Conservation (phyloP, 2,888 invertebrate species). For the Ceraclea dissimilis region DNA sequence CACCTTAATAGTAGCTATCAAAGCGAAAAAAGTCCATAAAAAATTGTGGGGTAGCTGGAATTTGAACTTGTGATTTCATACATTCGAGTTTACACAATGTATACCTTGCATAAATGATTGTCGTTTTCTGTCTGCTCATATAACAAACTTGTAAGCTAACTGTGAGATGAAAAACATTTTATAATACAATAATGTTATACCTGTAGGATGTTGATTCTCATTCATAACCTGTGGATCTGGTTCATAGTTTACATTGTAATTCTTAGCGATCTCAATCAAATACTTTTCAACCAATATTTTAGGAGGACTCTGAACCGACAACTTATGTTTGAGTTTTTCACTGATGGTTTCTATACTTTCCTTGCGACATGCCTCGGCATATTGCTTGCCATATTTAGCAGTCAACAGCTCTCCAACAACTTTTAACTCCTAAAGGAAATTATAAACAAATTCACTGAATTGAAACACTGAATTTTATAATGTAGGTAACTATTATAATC, state of each 20-base stretch:
- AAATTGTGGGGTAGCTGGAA: too few species aligned
- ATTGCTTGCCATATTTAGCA: conserved; percentile 89
- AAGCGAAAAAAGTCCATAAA: too few species aligned
- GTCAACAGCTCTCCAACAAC: conserved; percentile 83
- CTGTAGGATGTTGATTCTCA: conserved; percentile 50
- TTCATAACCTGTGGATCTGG: conserved; percentile 90
- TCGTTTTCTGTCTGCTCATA: too few species aligned
- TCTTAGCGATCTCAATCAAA: conserved; percentile 92
- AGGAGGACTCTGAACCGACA: conserved; percentile 91
- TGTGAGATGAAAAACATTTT: too few species aligned
- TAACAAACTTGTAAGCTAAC: too few species aligned
- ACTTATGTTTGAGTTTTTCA: conserved; percentile 87
- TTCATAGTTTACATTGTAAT: conserved; percentile 89
- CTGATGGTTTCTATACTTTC: conserved; percentile 76
- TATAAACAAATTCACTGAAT: conserved; percentile 10
- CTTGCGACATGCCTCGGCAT: conserved; percentile 79
- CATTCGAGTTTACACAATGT: too few species aligned
- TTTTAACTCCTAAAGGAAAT: conserved; percentile 53
- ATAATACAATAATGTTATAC: too few species aligned
- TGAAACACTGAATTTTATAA: too few species aligned
- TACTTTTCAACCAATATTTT: conserved; percentile 90
- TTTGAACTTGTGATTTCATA: too few species aligned
- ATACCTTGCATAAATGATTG: too few species aligned
- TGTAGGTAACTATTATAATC: too few species aligned
- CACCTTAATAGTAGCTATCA: too few species aligned